Percentiles rank a stretch among this genome's conserved stretches.
These are phyloP conservation scores for Brachionichthys hirsutus DNA, from an alignment of 2,113 vertebrate genomes.

Conservation along the genomic window DNA sequence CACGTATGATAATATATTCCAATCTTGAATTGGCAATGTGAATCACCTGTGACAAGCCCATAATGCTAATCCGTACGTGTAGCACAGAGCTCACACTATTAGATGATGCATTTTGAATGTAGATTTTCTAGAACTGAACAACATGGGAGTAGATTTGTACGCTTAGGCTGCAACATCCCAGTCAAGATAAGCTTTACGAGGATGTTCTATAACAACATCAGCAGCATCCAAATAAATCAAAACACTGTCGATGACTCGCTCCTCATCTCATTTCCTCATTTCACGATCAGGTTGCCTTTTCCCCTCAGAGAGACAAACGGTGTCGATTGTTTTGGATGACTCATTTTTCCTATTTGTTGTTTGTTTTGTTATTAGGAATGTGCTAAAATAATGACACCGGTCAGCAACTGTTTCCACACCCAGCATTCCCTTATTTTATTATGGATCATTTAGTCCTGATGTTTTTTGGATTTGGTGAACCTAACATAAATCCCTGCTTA, in stretches of 20 bases:
- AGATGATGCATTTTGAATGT: slow-evolving; percentile 1
- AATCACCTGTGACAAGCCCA: background rate
- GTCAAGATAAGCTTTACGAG: slow-evolving; percentile 14
- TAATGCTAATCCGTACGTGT: background rate
- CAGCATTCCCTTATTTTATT: background rate
- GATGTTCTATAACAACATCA: slow-evolving; percentile 10
- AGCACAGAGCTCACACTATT: slow-evolving; percentile 9
- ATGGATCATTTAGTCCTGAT: background rate
- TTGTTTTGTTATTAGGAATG: slow-evolving; percentile 3
- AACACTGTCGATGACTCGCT: slow-evolving; percentile 9
- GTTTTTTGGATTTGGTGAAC: slow-evolving; percentile 5
- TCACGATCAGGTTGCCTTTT: slow-evolving; percentile 15
- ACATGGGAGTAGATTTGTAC: background rate
- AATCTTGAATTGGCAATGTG: background rate
- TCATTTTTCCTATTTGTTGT: slow-evolving; percentile 32
- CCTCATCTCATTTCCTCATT: slow-evolving; percentile 14
- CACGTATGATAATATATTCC: slow-evolving; percentile 6
- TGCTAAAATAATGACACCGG: slow-evolving; percentile 23
- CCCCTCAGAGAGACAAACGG: slow-evolving; percentile 12
- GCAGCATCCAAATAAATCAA: slow-evolving; percentile 23
- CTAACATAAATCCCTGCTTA: slow-evolving; percentile 5
- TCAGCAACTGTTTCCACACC: slow-evolving; percentile 2
- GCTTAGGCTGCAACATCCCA: slow-evolving; percentile 6
- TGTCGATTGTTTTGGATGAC: slow-evolving; percentile 30
- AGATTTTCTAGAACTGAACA: slow-evolving; percentile 2